Conservation (phyloP, 2,888 invertebrate species). For the Agrochola lota region DNA sequence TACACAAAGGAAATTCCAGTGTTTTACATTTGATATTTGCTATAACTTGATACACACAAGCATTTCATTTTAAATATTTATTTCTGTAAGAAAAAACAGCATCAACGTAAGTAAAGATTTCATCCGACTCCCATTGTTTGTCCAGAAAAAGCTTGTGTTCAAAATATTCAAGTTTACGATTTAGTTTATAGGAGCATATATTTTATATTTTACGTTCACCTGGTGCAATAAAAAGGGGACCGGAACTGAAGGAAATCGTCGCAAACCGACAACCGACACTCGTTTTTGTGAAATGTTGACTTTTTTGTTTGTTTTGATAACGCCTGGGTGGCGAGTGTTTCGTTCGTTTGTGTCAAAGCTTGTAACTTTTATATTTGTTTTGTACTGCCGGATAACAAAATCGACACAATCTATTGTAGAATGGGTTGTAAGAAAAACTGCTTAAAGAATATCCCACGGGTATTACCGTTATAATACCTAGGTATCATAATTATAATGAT, state of each 20-base stretch:
- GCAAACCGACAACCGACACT: conserved; percentile 57
- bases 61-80: not conserved
- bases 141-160: conserved; percentile 72
- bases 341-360: conserved; percentile 44
- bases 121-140: conserved; percentile 56
- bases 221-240: conserved; percentile 61
- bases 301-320: conserved; percentile 63
- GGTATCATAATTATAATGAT: not conserved
- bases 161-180: conserved; percentile 79
- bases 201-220: conserved; percentile 80
- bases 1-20: not conserved
- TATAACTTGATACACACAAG: not conserved
- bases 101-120: conserved; percentile 50
- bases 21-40: not conserved
- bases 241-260: conserved; percentile 65
- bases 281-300: conserved; percentile 59
- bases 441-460: not conserved
- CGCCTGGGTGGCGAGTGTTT: conserved; percentile 21
- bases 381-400: conserved; percentile 14
- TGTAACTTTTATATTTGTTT: conserved; percentile 19
- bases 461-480: not conserved
- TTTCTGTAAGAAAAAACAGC: conserved; percentile 3
- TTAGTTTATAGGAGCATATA: conserved; percentile 80
- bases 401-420: conserved; percentile 13
- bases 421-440: not conserved